A percentile compares a stretch with the other conserved stretches of the same genome.
phyloP scores from a whole-genome alignment of 2,888 invertebrate species.

The Papilio gigon region DNA sequence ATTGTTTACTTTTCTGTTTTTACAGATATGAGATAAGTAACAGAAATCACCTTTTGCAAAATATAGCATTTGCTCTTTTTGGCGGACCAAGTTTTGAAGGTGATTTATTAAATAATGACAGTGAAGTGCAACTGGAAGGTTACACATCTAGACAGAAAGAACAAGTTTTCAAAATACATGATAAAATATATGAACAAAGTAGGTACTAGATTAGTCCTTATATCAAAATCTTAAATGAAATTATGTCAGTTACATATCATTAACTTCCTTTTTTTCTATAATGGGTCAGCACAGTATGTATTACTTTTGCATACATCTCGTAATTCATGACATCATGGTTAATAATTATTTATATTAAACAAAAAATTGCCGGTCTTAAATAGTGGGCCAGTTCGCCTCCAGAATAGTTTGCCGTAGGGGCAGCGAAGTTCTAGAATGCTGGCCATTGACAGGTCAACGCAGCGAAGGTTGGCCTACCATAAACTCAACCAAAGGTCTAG shows the following conservation, averaged over 20 bases:
- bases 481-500: no score
- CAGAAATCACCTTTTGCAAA: constrained; percentile 76
- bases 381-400: no score
- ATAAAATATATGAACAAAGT: constrained; percentile 76
- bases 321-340: background rate
- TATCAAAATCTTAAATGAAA: background rate
- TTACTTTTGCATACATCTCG: no score
- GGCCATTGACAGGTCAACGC: no score
- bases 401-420: no score
- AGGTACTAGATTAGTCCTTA: constrained; percentile 46
- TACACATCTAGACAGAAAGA: constrained; percentile 71
- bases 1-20: constrained; percentile 44
- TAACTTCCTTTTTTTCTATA: no score
- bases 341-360: background rate
- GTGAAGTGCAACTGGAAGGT: constrained; percentile 65
- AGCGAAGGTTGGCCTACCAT: no score
- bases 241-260: no score
- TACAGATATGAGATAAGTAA: constrained; percentile 78
- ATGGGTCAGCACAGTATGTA: no score
- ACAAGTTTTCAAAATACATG: constrained; percentile 69
- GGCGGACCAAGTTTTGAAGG: constrained; percentile 77
- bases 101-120: constrained; percentile 57
- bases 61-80: constrained; percentile 82
- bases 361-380: no score
- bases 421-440: no score